Evolutionary conservation across 2,113 vertebrate species (phyloP).

Genomic region (Trogon surrucura): DNA sequence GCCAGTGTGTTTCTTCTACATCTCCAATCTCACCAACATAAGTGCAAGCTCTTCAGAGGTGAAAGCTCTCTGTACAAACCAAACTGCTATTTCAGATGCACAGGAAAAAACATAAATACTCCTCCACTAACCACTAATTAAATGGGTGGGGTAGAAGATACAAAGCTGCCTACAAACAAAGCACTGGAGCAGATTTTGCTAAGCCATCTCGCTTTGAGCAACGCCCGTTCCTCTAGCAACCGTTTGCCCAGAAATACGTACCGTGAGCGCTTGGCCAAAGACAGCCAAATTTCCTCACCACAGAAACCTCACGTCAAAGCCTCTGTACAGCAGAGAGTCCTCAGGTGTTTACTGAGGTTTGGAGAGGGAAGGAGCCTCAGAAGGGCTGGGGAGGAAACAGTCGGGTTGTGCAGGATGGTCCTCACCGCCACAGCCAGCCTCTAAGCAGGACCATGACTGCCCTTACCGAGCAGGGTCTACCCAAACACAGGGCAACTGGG

Average conservation of each 20-base stretch:
- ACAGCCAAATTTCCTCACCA: neutral
- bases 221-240: neutral
- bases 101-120: neutral
- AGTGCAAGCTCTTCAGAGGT: neutral
- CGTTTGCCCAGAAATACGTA: accelerated
- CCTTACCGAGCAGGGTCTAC: neutral
- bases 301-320: neutral
- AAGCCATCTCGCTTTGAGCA: accelerated
- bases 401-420: neutral
- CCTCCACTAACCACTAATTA: neutral
- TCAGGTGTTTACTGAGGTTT: neutral
- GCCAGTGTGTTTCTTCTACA: neutral
- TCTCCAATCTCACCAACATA: neutral
- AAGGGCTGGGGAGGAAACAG: too few species aligned
- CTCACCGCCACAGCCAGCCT: neutral
- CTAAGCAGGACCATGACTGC: accelerated
- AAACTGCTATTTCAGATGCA: neutral
- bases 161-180: neutral
- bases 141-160: neutral
- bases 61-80: neutral
- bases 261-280: neutral
- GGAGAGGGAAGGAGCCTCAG: neutral
- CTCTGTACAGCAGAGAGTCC: neutral
- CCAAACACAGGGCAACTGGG: neutral
- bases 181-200: neutral